These are phyloP conservation scores for Heterocephalus glaber DNA, from an alignment of 2,113 vertebrate species.

Conservation along the genomic window DNA sequence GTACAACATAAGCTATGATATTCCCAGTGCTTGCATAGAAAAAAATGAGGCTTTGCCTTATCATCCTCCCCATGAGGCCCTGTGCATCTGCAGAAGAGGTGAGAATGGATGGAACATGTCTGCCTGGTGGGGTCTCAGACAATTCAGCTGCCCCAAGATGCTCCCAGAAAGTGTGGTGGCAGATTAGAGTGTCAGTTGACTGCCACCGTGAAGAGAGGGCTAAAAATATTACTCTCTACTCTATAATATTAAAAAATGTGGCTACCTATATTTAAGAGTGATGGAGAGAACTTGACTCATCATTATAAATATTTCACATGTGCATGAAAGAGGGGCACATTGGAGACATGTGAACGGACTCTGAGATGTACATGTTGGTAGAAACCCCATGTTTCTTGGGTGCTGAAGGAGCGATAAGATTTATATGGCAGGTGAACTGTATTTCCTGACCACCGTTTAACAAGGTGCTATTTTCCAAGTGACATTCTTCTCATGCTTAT, in stretches of 20 bases:
- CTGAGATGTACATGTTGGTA: neutral
- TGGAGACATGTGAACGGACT: neutral
- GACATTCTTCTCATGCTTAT: neutral
- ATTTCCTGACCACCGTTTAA: neutral
- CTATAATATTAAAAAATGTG: neutral
- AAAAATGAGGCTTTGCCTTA: constrained; percentile 58
- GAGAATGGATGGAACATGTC: constrained; percentile 19
- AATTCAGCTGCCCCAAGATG: neutral
- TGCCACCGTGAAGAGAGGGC: neutral
- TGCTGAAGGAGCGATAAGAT: neutral
- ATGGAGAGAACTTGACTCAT: neutral
- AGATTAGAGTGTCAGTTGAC: neutral
- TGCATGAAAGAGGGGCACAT: neutral
- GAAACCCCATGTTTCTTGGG: neutral
- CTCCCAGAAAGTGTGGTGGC: neutral
- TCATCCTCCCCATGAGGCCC: neutral
- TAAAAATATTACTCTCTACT: neutral
- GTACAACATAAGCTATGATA: constrained; percentile 19
- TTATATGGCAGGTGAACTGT: neutral
- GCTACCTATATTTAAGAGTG: neutral
- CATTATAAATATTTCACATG: neutral
- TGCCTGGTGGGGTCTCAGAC: constrained; percentile 41
- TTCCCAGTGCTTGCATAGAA: constrained; percentile 47
- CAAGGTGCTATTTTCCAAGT: neutral
- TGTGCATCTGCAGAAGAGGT: neutral